Base-by-base conservation (phyloP, 2,113 vertebrate species). In the Nerophis lumbriciformis region DNA sequence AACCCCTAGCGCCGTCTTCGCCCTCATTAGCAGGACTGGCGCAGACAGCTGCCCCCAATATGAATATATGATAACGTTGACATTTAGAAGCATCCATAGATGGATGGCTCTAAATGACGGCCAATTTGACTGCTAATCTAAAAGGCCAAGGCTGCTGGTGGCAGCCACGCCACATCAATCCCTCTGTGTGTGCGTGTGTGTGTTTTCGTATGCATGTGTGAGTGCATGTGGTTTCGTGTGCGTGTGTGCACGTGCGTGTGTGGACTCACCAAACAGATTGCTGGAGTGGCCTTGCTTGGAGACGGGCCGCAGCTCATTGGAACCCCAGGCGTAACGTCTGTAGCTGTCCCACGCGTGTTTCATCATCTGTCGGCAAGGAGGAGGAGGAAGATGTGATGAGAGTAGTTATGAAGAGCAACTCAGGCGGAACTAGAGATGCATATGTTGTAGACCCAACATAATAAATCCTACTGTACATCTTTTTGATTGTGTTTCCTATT, bases 251-350 rank as follows among this genome's bases (percentile, higher is more conserved):
- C 48, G 55, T 39, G 4, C 19, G 48, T 35, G 50, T n/a, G 60
- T 7, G 54, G 87, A 94, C 96, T 97, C 85, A 98, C 96, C 96
- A 89, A 98, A 99, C 79, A 99, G 93, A 92, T 96, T 98, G 87
- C 95, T 99, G 53, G 94, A 98, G 91, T 99, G 96, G 83, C 95
- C 94, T 89, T 94, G 91, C 90, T 95, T 97, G 73, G 95, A 97
- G 88, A 97, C 78, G 6, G 96, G 96, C 76, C 94, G 90, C 79
- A 99, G 92, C 87, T 99, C 96, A 81, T 98, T 99, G 90, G 93
- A 92, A 87, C 96, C 96, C 96, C 96, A 99, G 59, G 96, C 93
- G 39, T 94, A 94, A 77, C 62, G 92, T 80, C 93, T 93, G 87
- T 99, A 99, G 91, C 93, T 97, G 90, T 93, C 92, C 96, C 96